These are phyloP conservation scores for Mellivora capensis DNA, from an alignment of 2,113 vertebrate genomes.

Conservation along the genomic window DNA sequence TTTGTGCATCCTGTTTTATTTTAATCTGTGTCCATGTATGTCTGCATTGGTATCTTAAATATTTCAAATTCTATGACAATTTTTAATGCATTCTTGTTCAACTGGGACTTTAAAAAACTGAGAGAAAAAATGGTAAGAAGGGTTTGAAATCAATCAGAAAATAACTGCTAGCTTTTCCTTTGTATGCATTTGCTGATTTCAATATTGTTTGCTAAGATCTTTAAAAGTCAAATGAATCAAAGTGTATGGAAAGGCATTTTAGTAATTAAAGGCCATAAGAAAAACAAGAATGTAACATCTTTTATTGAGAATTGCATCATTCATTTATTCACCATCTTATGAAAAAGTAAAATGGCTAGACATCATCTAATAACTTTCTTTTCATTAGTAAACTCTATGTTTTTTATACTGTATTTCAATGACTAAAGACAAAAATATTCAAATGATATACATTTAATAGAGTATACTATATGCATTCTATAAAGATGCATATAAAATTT, in stretches of 20 bases:
- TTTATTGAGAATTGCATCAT: background rate
- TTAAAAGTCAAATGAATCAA: background rate
- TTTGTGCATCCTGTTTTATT: background rate
- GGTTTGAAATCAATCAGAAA: background rate
- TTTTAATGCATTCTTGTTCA: background rate
- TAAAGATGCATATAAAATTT: background rate
- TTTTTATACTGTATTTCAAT: background rate
- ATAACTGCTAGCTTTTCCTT: background rate
- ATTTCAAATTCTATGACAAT: background rate
- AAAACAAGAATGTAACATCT: background rate
- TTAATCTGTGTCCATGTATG: background rate
- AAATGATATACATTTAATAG: background rate
- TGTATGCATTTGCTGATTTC: background rate
- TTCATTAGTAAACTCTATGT: background rate
- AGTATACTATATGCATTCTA: background rate
- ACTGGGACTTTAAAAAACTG: background rate
- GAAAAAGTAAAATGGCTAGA: background rate
- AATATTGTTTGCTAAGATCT: background rate
- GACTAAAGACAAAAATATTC: background rate
- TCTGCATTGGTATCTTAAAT: background rate
- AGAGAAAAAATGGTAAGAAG: background rate
- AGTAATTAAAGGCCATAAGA: background rate
- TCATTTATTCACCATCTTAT: background rate
- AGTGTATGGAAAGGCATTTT: background rate
- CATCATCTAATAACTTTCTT: background rate